These are phyloP conservation scores for Brienomyrus longianalis DNA, from an alignment of 2,113 vertebrate species.

Conservation along the genomic window DNA sequence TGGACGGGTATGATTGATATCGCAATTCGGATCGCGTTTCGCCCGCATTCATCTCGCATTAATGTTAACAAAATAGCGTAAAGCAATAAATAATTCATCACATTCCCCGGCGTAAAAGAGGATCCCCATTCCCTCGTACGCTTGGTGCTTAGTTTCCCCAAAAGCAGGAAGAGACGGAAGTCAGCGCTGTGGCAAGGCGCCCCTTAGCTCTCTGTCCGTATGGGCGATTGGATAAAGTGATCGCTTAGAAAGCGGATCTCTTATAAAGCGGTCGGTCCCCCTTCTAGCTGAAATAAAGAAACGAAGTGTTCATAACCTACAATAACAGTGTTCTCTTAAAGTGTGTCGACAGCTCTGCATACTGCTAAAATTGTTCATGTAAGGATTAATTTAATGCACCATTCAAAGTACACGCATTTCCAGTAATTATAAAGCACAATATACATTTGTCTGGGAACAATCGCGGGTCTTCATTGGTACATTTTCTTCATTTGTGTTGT, in stretches of 20 bases:
- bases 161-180: background rate
- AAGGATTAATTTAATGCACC: background rate
- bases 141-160: background rate
- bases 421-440: background rate
- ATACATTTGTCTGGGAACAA: background rate
- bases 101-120: background rate
- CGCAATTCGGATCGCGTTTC: constrained; percentile 2
- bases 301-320: background rate
- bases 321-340: background rate
- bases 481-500: background rate
- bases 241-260: background rate
- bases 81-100: constrained; percentile 5
- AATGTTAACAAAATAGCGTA: background rate
- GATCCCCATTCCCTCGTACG: background rate
- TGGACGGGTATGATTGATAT: background rate
- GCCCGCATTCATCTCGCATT: background rate
- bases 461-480: background rate
- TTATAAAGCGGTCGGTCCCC: background rate
- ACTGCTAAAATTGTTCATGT: background rate
- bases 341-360: background rate
- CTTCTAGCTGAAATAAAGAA: background rate
- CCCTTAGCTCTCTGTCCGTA: background rate
- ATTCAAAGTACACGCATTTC: background rate
- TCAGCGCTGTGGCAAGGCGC: background rate
- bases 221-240: background rate